phyloP scores from a whole-genome alignment of 2,888 invertebrate species.

The Argyra leucocephala region DNA sequence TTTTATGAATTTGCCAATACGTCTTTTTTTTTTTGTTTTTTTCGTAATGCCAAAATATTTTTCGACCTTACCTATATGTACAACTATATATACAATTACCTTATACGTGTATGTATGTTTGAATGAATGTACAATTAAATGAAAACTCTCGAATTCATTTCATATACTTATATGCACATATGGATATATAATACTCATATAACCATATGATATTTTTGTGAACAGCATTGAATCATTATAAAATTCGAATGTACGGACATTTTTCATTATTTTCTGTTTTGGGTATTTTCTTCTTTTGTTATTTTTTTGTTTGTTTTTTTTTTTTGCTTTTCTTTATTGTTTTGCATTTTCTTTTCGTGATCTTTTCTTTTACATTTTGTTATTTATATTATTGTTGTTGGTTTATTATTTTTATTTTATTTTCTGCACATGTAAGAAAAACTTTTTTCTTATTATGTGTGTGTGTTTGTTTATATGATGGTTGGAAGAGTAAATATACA shows the following conservation, averaged over 20 bases:
- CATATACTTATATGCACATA: too few relatives aligned
- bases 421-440: not conserved
- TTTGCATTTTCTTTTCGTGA: not conserved
- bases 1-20: not conserved
- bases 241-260: not conserved
- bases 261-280: not conserved
- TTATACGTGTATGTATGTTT: not conserved
- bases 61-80: not conserved
- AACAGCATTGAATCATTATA: not conserved
- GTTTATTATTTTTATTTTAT: not conserved
- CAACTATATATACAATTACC: not conserved
- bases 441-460: not conserved
- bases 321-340: not conserved
- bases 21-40: too few relatives aligned
- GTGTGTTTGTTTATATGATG: not conserved
- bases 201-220: too few relatives aligned
- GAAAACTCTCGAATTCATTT: not conserved
- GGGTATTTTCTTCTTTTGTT: not conserved
- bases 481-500: not conserved
- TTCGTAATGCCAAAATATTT: too few relatives aligned
- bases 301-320: not conserved
- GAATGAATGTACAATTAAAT: not conserved
- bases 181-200: too few relatives aligned
- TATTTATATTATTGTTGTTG: not conserved
- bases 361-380: not conserved